A percentile compares a stretch with the other conserved stretches of the same genome.
These are phyloP conservation scores for Xerus inauris DNA, from an alignment of 2,113 vertebrate genomes.

Conservation along the genomic window DNA sequence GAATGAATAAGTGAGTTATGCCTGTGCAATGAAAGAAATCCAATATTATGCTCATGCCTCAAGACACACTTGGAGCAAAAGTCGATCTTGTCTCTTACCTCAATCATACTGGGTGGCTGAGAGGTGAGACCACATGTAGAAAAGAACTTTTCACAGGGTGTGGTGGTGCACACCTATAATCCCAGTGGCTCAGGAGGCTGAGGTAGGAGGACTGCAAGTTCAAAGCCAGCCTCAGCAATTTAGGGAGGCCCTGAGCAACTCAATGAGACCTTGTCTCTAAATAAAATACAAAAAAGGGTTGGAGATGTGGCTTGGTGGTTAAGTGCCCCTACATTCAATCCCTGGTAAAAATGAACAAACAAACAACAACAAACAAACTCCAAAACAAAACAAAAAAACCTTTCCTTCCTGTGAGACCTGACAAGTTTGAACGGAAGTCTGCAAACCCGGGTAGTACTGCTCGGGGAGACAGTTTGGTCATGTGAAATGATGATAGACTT, in stretches of 20 bases:
- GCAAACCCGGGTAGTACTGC: neutral
- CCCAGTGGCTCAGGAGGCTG: no score
- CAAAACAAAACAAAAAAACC: no score
- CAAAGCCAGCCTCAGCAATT: no score
- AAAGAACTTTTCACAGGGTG: neutral
- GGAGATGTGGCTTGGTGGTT: no score
- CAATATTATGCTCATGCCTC: neutral
- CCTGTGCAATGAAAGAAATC: neutral
- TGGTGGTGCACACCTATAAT: no score
- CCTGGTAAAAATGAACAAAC: no score
- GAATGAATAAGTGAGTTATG: neutral
- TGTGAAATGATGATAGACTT: neutral
- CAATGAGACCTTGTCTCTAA: no score
- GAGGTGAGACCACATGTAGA: neutral
- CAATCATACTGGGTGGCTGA: neutral
- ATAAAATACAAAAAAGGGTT: no score
- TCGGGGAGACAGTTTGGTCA: neutral
- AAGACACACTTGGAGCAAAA: neutral
- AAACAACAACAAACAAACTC: no score
- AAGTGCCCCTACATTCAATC: no score
- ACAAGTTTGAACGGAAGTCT: neutral
- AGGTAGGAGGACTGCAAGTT: no score
- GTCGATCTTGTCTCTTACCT: neutral
- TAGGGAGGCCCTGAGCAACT: no score
- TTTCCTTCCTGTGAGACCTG: neutral